A percentile compares a stretch with the other conserved stretches of the same genome.
Evolutionary conservation across 2,888 invertebrate genomes (phyloP).

Genomic region (Lissonota sp.): DNA sequence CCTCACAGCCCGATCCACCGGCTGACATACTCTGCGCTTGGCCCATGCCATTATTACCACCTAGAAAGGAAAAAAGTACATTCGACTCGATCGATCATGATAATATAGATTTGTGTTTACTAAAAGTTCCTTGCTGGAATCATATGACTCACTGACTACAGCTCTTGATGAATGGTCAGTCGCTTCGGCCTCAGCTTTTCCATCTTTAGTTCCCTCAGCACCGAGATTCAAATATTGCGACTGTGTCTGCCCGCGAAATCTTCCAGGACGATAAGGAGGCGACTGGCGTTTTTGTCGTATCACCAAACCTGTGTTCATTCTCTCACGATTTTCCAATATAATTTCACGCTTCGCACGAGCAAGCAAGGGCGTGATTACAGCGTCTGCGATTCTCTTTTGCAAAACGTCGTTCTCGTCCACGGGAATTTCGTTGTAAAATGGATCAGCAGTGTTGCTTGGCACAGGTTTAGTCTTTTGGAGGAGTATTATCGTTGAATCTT

Average conservation of each 20-base stretch:
- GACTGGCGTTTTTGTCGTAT: conserved; percentile 75
- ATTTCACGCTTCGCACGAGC: conserved; percentile 73
- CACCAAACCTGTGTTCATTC: conserved; percentile 55
- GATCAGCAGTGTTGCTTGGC: conserved; percentile 63
- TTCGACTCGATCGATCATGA: too few relatives aligned
- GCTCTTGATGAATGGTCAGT: conserved; percentile 89
- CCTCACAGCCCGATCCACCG: conserved; percentile 88
- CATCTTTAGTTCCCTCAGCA: conserved; percentile 86
- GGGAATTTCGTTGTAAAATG: conserved; percentile 77
- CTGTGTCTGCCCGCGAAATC: conserved; percentile 91
- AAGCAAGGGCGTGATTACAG: conserved; percentile 69
- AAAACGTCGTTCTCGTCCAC: conserved; percentile 75
- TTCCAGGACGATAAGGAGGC: conserved; percentile 81
- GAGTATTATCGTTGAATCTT: conserved; percentile 82
- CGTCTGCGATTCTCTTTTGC: conserved; percentile 68
- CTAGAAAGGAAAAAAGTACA: conserved; percentile 82
- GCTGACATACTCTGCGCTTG: conserved; percentile 95
- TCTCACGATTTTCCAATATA: conserved; percentile 68
- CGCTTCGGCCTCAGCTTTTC: conserved; percentile 93
- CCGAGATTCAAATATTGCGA: conserved; percentile 92
- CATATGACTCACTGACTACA: conserved; percentile 88
- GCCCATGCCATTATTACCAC: conserved; percentile 93
- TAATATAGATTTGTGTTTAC: neutral
- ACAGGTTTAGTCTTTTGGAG: conserved; percentile 77
- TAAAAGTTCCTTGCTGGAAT: neutral